Percentiles rank a stretch among this genome's conserved stretches.
These are phyloP conservation scores for Sylvilagus floridanus DNA, from an alignment of 2,797 vertebrate species.

Conservation along the genomic window DNA sequence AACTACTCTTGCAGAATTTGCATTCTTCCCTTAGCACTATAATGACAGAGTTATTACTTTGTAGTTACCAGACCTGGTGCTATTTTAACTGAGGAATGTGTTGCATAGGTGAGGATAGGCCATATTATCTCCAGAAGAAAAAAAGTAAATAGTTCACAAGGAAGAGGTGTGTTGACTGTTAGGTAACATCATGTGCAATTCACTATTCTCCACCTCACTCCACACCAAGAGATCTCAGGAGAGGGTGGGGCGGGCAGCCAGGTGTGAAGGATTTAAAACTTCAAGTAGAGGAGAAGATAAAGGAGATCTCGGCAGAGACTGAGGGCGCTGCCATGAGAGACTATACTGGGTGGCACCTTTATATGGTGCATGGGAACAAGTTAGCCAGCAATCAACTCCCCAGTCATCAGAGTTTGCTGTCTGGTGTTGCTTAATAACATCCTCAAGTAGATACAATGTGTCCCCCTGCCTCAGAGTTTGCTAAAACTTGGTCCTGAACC, in stretches of 20 bases:
- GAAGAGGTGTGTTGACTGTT: background rate
- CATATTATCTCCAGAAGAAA: slow-evolving; percentile 22
- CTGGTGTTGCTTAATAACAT: background rate
- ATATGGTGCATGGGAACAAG: background rate
- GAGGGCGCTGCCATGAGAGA: background rate
- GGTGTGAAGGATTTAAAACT: background rate
- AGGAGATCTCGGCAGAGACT: background rate
- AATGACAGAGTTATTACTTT: background rate
- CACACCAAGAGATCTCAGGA: background rate
- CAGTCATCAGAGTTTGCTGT: background rate
- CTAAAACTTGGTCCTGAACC: background rate
- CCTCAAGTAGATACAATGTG: background rate
- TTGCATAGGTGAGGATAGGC: slow-evolving; percentile 3
- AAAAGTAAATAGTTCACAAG: slow-evolving; percentile 29
- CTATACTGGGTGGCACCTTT: background rate
- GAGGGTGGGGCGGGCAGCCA: background rate
- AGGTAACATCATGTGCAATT: background rate
- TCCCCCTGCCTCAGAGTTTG: background rate
- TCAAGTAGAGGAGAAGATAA: background rate
- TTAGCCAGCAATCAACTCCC: background rate
- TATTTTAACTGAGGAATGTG: slow-evolving; percentile 2
- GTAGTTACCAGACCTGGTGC: background rate
- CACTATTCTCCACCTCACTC: background rate
- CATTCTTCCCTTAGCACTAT: background rate
- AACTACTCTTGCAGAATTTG: background rate